Evolutionary conservation across 1,140 invertebrate species (phyloP).

Genomic region (Antheraea mylitta): DNA sequence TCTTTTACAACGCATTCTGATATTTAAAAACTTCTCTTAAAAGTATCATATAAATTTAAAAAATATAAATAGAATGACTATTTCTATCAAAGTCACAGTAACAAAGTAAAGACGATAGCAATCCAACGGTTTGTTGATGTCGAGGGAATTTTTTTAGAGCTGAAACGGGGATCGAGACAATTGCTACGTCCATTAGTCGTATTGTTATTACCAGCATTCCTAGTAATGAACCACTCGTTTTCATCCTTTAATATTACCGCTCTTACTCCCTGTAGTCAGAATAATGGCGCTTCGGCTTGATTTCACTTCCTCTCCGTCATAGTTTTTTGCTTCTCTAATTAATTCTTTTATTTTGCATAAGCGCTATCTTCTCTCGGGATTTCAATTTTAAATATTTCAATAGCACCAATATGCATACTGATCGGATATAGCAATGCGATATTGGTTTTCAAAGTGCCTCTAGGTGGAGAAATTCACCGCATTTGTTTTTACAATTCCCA

Average conservation of each 20-base stretch:
- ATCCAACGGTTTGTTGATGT: constrained; percentile 47
- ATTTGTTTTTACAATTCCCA: constrained; percentile 48
- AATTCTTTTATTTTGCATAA: constrained; percentile 38
- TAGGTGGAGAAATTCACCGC: constrained; percentile 46
- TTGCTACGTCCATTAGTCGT: constrained; percentile 72
- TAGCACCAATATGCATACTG: not conserved
- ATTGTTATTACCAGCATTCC: constrained; percentile 77
- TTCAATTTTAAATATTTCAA: constrained; percentile 2
- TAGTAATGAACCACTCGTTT: constrained; percentile 78
- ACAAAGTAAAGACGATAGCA: constrained; percentile 21
- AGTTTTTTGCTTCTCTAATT: constrained; percentile 54
- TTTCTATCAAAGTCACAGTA: constrained; percentile 16
- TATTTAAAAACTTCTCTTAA: not conserved
- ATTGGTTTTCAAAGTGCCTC: constrained; percentile 51
- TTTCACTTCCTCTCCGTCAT: constrained; percentile 55
- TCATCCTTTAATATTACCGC: constrained; percentile 70
- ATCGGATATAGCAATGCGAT: constrained; percentile 31
- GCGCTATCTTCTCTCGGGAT: constrained; percentile 2
- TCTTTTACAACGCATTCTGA: too few relatives aligned
- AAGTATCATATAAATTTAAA: not conserved
- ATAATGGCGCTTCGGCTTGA: constrained; percentile 50
- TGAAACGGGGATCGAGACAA: constrained; percentile 59
- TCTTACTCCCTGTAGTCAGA: constrained; percentile 53
- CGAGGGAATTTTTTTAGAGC: constrained; percentile 43
- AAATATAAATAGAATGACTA: not conserved